Conservation (phyloP, 1,140 invertebrate genomes). For the Macrocentrus cingulum region DNA sequence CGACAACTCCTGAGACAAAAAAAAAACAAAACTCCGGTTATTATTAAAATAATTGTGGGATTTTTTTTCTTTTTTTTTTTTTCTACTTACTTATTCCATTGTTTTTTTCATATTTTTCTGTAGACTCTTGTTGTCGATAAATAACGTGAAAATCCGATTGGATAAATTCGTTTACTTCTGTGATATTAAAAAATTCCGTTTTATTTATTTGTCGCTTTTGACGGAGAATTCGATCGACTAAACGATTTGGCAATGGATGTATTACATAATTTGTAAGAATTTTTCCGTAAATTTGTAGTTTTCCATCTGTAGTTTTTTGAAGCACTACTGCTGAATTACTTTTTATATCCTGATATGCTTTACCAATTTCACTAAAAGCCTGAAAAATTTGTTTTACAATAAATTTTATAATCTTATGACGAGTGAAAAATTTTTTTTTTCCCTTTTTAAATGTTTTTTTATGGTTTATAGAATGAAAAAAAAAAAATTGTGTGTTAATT, state of each 20-base stretch:
- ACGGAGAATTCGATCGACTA: slow-evolving; percentile 24
- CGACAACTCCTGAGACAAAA: slow-evolving; percentile 26
- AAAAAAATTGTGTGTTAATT: too few relatives aligned
- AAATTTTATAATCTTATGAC: too few relatives aligned
- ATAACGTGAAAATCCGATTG: slow-evolving; percentile 40
- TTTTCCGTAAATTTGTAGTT: slow-evolving; percentile 36
- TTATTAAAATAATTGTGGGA: neutral
- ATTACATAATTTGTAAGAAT: slow-evolving; percentile 34
- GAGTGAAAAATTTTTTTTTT: too few relatives aligned
- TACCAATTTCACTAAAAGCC: slow-evolving; percentile 28
- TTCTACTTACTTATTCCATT: slow-evolving; percentile 22
- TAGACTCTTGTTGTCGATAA: slow-evolving; percentile 28
- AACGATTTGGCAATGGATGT: slow-evolving; percentile 34
- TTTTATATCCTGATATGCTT: slow-evolving; percentile 35
- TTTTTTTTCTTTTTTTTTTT: slow-evolving; percentile 4
- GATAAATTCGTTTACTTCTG: slow-evolving; percentile 2
- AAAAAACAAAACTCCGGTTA: too few relatives aligned
- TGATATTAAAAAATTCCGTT: neutral
- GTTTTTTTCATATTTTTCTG: neutral
- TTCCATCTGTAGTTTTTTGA: slow-evolving; percentile 26
- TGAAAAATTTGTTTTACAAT: too few relatives aligned
- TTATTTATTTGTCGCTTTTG: neutral
- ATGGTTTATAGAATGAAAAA: too few relatives aligned
- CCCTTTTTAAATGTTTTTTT: too few relatives aligned
- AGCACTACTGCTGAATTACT: slow-evolving; percentile 35